Evolutionary conservation across 2,888 invertebrate species (phyloP), one percentile per base, ranked within the genome.

Genomic region (Chironomus tentans): DNA sequence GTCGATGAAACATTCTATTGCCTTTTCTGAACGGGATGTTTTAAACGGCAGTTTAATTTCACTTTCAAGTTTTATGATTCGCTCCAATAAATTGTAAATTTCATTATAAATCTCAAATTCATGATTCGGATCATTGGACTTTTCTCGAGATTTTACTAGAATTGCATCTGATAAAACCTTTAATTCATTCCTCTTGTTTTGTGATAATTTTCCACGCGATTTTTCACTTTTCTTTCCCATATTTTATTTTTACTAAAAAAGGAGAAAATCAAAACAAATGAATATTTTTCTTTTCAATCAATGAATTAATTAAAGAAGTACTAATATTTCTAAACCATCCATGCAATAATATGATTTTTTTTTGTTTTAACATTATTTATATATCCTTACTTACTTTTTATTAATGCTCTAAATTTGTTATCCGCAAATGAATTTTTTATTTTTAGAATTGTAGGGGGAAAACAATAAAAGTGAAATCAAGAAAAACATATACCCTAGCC

Each of bases 61-160:
- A 65, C 74, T 68, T 47, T 74, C 74, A 48, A 74, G 22, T 15
- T 46, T 21, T 12, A 38, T 65, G 7, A 74, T 68, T 74, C 68
- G 28, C 21, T 74, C 68, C 10, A 74, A n/a, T 7, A 74, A 68
- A n/a, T 21, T 18, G 21, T 74, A 6, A 13, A 74, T 24, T n/a
- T 65, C 74, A 13, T 46, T 18, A 48, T 62, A 74, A 21, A 47
- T 62, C 22, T 74, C 28, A 24, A 47, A 74, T 62, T 74, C 74
- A 15, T 13, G 38, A 46, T 28, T 68, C 5, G 68, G 38, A 46
- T 74, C 74, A 10, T 13, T 5, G 2, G 47, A n/a, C 15, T 47
- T 46, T 18, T 74, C 65, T 10, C 65, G 65, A 4, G 74, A 68
- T 24, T 65, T 68, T 61, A 68, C 68, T 4, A 74, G n/a, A 13